Evolutionary conservation across 2,113 vertebrate genomes (phyloP), one percentile per base, ranked within the genome.

Genomic region (Salvelinus sp.): DNA sequence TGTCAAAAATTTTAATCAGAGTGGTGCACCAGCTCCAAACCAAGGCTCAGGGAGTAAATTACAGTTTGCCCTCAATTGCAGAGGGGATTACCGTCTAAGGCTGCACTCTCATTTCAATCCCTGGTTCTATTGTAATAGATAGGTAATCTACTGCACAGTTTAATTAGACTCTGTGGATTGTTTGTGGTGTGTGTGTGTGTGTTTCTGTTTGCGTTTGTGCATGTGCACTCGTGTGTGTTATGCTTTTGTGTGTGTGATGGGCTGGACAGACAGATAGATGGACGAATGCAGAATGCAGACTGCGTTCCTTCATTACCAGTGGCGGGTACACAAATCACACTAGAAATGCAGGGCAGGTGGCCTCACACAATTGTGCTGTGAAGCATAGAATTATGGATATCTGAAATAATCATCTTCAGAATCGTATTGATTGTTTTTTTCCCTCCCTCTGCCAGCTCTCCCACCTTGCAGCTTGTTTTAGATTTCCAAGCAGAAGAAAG

Each of bases 401-500:
- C 94, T 94, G 92, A 93, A 93, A 93, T 94, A 94, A 95, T 95
- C 93, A 91, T 93, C 38, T 44, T 44, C 89, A 92, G 89, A 93
- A 90, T 88, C 88, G 89, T 93, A 89, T 94, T 96, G 94, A 95
- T 93, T 92, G 90, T 91, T 91, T 91, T 90, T 89, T 9, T 80
- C 63, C 70, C 6, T 30, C 28, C 14, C 28, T 67, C 28, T 27
- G 25, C 65, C 27, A 7, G 33, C 13, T 67, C 65, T 30, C 28
- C 65, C 65, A 3, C 65, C 65, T 33, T 16, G 0, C 4, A 33
- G 28, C 65, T 67, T 27, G 13, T 94, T 91, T 91, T 82, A 93
- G 92, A 94, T 91, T 90, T 91, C 87, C 89, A 89, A 91, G 95
- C 94, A 94, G 95, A 94, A 93, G 90, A 85, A 91, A 95, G 92